Base-by-base conservation (phyloP, 2,888 invertebrate species). In the Amblyjoppa fuscipennis region DNA sequence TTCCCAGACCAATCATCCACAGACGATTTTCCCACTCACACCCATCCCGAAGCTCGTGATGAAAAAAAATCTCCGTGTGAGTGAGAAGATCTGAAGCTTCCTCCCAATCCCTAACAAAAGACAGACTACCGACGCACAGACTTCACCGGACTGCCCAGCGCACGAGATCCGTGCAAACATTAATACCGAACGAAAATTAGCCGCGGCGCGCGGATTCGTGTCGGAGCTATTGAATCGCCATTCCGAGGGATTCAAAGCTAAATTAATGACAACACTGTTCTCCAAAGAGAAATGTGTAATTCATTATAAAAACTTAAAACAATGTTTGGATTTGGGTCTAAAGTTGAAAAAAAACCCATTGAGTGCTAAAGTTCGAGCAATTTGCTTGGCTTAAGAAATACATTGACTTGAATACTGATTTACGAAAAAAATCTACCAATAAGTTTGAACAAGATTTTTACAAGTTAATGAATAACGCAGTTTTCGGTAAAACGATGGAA, bases 401-500 rank as follows among this genome's bases (percentile, higher is more conserved):
- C 82, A 93, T 94, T 64, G 91, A 93, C 31, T 31, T 31, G 31
- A 31, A 31, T 31, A 31, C 31, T 31, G 31, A 31, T 31, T 31
- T 31, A 31, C 31, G 31, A 3, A 31, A 31, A 31, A 31, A 31
- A 31, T 31, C 31, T 64, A 88, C 13, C 38, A 91, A 91, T 53
- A 89, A 92, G 20, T 94, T 93, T 88, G 91, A 94, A 86, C 94
- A 93, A 90, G 91, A 93, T 86, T 31, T 31, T 31, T 31, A 31
- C 31, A 31, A 31, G 31, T 31, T 31, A 4, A 92, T 93, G 90
- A 94, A 93, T 69, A 94, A 94, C 86, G 85, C 92, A 0, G 87
- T 93, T 2, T 94, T 91, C 85, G 93, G 94, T 0, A 94, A 94
- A 84, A 92, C 91, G 0, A 91, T 93, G 88, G 92, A 93, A 87